These are phyloP conservation scores for Agrotis puta DNA, from an alignment of 2,888 invertebrate species.

Conservation along the genomic window DNA sequence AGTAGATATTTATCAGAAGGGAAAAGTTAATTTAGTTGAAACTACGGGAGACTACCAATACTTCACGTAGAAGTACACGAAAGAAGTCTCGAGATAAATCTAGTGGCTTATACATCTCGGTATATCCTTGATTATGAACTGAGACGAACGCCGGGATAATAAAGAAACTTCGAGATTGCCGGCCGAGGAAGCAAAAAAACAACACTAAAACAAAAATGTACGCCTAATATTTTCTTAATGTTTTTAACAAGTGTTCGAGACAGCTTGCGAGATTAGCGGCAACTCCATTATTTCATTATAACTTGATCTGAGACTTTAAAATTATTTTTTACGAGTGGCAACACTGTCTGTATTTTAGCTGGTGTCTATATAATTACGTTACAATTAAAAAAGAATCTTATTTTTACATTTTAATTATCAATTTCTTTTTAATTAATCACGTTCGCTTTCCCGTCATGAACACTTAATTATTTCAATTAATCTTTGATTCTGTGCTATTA, in stretches of 20 bases:
- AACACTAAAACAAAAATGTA: constrained; percentile 39
- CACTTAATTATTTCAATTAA: constrained; percentile 41
- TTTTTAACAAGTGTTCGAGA: constrained; percentile 70
- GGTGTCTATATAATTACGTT: constrained; percentile 44
- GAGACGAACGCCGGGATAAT: constrained; percentile 27
- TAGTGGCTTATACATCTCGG: constrained; percentile 42
- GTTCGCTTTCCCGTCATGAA: constrained; percentile 19
- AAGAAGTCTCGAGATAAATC: constrained; percentile 33
- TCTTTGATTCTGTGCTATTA: constrained; percentile 33
- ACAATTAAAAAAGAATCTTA: constrained; percentile 7
- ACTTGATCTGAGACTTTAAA: constrained; percentile 68
- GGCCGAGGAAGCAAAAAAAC: constrained; percentile 29
- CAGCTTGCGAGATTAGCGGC: constrained; percentile 73
- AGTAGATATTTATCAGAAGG: constrained; percentile 38
- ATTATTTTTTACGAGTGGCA: constrained; percentile 56
- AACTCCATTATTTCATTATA: constrained; percentile 75
- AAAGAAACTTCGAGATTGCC: constrained; percentile 50
- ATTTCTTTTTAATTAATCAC: constrained; percentile 37
- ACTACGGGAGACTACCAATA: constrained; percentile 31
- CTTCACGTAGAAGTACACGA: constrained; percentile 15
- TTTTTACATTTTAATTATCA: constrained; percentile 35
- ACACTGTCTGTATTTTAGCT: constrained; percentile 64
- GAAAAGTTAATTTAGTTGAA: constrained; percentile 40
- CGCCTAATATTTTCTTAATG: constrained; percentile 55
- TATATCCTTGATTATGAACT: constrained; percentile 47